Conservation (phyloP, 1,140 invertebrate species). For the Zaprionus tsacasi region DNA sequence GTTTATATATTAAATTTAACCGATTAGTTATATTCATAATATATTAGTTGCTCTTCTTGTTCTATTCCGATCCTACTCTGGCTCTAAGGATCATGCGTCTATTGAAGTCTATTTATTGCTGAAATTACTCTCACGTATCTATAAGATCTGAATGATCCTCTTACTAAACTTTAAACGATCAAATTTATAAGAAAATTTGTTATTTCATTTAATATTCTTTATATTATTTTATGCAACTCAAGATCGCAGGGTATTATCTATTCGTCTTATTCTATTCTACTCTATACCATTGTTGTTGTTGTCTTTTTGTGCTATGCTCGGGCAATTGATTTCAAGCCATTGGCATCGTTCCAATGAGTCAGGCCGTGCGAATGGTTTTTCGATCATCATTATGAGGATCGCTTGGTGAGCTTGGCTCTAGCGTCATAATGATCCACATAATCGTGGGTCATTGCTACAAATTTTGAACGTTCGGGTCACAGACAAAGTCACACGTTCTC, state of each 20-base stretch:
- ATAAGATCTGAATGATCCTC: too few relatives aligned
- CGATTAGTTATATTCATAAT: too few relatives aligned
- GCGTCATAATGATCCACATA: slow-evolving; percentile 27
- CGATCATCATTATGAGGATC: slow-evolving; percentile 60
- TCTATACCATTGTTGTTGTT: neutral
- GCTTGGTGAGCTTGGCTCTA: neutral
- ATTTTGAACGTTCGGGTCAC: slow-evolving; percentile 81
- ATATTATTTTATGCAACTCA: too few relatives aligned
- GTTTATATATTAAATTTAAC: too few relatives aligned
- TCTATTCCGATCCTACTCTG: neutral
- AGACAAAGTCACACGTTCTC: slow-evolving; percentile 67
- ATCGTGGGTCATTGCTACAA: slow-evolving; percentile 74
- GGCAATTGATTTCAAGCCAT: slow-evolving; percentile 79
- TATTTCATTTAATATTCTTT: too few relatives aligned
- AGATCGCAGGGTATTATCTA: neutral
- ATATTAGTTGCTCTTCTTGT: neutral
- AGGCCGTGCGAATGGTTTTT: slow-evolving; percentile 72
- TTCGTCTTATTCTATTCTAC: neutral
- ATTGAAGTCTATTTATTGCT: too few relatives aligned
- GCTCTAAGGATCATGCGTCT: too few relatives aligned
- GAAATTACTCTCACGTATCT: too few relatives aligned
- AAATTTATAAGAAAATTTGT: too few relatives aligned
- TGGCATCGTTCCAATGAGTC: slow-evolving; percentile 77
- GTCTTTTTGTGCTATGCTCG: slow-evolving; percentile 60
- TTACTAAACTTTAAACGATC: too few relatives aligned